These are phyloP conservation scores for Brachyhypopomus occidentalis DNA, from an alignment of 2,113 vertebrate genomes.

Conservation along the genomic window DNA sequence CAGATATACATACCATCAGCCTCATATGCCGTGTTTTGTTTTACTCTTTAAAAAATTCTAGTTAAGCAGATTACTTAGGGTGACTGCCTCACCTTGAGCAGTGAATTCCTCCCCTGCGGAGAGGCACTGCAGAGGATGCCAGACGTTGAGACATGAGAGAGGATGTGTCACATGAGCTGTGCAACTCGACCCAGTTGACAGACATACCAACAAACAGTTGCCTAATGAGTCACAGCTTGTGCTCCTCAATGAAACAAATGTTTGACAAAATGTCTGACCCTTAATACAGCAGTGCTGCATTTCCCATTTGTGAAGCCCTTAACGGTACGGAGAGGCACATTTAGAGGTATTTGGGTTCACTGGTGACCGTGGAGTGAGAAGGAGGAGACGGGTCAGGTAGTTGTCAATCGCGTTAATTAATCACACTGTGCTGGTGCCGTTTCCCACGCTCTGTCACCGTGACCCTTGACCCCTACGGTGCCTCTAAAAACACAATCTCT, in stretches of 20 bases:
- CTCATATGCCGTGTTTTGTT: not conserved
- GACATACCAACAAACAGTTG: constrained; percentile 48
- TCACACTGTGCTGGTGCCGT: constrained; percentile 40
- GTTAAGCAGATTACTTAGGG: constrained; percentile 22
- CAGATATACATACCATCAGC: not conserved
- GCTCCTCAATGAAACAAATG: constrained; percentile 28
- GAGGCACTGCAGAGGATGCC: constrained; percentile 40
- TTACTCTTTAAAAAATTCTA: not conserved
- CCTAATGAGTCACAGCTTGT: constrained; percentile 41
- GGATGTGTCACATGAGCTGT: constrained; percentile 49
- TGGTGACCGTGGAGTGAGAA: not conserved
- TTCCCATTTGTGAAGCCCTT: not conserved
- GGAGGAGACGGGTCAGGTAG: constrained; percentile 10
- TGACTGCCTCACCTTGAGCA: constrained; percentile 14
- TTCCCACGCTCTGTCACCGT: constrained; percentile 57
- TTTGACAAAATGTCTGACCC: constrained; percentile 25
- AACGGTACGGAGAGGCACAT: not conserved
- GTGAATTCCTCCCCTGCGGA: constrained; percentile 28
- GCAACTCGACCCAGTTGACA: constrained; percentile 46
- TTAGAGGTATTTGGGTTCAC: not conserved
- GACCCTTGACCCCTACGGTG: constrained; percentile 37
- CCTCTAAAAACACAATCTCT: constrained; percentile 32
- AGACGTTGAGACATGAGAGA: constrained; percentile 37
- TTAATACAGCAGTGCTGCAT: not conserved
- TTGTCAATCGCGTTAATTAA: constrained; percentile 40